These are phyloP conservation scores for Cyprinodon diabolis DNA, from an alignment of 2,797 vertebrate genomes.

Conservation along the genomic window DNA sequence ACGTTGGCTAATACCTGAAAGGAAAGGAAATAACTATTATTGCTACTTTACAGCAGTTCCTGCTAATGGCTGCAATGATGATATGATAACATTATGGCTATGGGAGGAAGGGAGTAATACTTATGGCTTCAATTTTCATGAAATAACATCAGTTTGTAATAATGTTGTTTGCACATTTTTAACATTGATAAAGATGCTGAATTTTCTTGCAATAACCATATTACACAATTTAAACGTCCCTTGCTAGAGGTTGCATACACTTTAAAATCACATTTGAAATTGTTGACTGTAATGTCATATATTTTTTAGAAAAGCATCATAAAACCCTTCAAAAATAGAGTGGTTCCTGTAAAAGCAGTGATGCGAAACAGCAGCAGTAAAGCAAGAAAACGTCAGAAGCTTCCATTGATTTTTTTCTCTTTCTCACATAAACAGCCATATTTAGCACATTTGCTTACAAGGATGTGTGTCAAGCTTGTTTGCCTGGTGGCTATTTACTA, in stretches of 20 bases:
- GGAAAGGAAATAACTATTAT: no score
- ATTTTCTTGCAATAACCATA: background rate
- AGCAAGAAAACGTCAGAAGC: background rate
- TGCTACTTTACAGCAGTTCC: background rate
- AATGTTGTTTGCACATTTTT: background rate
- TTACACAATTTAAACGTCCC: background rate
- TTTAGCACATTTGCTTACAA: conserved; percentile 36
- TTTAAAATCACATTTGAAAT: conserved; percentile 13
- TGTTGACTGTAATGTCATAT: conserved; percentile 6
- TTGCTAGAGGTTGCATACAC: background rate
- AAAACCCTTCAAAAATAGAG: conserved; percentile 22
- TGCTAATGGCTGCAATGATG: background rate
- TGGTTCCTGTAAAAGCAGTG: conserved; percentile 17
- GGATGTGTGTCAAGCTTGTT: conserved; percentile 45
- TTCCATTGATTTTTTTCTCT: conserved; percentile 2
- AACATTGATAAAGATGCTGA: background rate
- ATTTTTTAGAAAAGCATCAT: conserved; percentile 24
- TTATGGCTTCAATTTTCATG: background rate
- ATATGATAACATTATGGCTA: background rate
- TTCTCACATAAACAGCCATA: conserved; percentile 33
- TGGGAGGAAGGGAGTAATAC: background rate
- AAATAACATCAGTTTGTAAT: background rate
- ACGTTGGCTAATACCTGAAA: no score
- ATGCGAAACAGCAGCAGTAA: conserved; percentile 24
- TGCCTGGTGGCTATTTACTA: conserved; percentile 33